These are phyloP conservation scores for Crocidura indochinensis DNA, from an alignment of 2,797 vertebrate genomes.

Conservation along the genomic window DNA sequence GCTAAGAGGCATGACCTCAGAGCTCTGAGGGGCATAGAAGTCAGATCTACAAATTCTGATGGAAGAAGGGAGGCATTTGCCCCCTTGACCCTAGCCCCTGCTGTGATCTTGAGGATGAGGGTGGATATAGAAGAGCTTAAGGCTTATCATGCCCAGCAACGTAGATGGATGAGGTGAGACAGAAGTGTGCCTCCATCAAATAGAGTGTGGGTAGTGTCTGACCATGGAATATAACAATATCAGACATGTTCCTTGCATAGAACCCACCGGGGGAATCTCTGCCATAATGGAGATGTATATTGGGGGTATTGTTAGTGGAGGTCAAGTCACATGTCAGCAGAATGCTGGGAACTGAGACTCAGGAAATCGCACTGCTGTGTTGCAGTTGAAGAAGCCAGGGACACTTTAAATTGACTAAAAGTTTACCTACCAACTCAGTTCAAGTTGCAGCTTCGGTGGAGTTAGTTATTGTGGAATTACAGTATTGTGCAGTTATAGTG, in stretches of 20 bases:
- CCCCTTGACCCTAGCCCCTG: background rate
- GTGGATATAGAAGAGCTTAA: background rate
- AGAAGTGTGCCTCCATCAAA: background rate
- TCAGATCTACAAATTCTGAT: conserved; percentile 27
- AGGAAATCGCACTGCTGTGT: background rate
- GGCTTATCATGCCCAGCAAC: background rate
- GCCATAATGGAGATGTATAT: background rate
- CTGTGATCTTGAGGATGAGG: background rate
- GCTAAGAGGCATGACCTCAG: conserved; percentile 19
- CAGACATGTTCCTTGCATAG: background rate
- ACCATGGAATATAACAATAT: background rate
- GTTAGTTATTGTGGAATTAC: no score
- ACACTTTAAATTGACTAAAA: background rate
- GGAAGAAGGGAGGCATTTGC: background rate
- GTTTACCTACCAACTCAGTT: background rate
- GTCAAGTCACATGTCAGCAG: background rate
- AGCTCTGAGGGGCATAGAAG: background rate
- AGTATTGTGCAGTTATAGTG: background rate
- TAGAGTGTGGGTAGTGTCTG: background rate
- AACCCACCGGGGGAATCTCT: background rate
- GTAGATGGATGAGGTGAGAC: fast-evolving
- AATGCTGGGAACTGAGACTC: background rate
- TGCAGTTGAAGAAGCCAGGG: background rate
- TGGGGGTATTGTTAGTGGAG: background rate
- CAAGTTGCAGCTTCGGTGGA: background rate